Evolutionary conservation across 2,888 invertebrate species (phyloP).

Genomic region (Agapostemon virescens): DNA sequence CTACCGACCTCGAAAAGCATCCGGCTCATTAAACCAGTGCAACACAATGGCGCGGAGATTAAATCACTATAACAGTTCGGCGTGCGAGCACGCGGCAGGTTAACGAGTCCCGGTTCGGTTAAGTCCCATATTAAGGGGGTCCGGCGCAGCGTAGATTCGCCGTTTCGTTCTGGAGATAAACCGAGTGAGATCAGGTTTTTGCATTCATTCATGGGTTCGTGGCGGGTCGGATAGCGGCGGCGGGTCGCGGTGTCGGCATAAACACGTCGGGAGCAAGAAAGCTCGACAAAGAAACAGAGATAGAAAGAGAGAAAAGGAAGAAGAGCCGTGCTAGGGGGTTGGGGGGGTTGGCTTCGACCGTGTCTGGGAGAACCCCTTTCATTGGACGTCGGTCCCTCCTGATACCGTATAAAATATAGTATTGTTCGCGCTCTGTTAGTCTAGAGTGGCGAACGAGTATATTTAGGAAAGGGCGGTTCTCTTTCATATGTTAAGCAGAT

Average conservation of each 20-base stretch:
- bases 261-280: slow-evolving; percentile 5
- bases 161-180: slow-evolving; percentile 57
- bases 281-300: background rate
- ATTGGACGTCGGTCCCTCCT: slow-evolving; percentile 69
- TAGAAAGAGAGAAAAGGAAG: background rate
- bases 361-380: slow-evolving; percentile 66
- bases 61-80: slow-evolving; percentile 16
- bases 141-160: slow-evolving; percentile 32
- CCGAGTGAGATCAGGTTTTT: slow-evolving; percentile 58
- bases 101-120: slow-evolving; percentile 51
- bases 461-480: slow-evolving; percentile 76
- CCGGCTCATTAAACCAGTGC: slow-evolving; percentile 21
- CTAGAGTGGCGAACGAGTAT: slow-evolving; percentile 74
- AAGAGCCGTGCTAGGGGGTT: too few relatives aligned
- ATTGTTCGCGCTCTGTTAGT: slow-evolving; percentile 78
- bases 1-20: slow-evolving; percentile 10
- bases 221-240: slow-evolving; percentile 9
- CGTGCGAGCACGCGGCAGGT: slow-evolving; percentile 4
- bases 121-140: slow-evolving; percentile 54
- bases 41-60: slow-evolving; percentile 28
- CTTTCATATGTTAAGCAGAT: slow-evolving; percentile 79
- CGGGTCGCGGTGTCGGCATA: slow-evolving; percentile 26
- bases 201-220: slow-evolving; percentile 42
- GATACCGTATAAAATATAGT: slow-evolving; percentile 78
- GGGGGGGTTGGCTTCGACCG: slow-evolving; percentile 29